Evolutionary conservation across 2,113 vertebrate genomes (phyloP).

Genomic region (Phyllopteryx taeniolatus): DNA sequence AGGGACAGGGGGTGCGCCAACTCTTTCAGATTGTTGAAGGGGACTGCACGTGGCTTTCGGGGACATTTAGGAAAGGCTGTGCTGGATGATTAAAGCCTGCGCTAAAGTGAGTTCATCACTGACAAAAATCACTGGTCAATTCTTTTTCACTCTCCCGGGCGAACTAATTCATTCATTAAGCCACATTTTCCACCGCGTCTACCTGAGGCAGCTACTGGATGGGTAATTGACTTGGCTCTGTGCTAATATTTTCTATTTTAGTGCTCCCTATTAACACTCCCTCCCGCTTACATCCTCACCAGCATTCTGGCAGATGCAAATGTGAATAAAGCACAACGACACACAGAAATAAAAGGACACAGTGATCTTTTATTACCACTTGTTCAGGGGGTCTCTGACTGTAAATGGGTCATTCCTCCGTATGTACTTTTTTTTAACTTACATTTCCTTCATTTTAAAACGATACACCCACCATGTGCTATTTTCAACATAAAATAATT

Average conservation of each 20-base stretch:
- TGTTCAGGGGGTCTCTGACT: not conserved
- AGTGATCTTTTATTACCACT: not conserved
- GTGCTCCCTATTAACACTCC: conserved; percentile 12
- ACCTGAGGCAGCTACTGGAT: not conserved
- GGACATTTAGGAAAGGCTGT: not conserved
- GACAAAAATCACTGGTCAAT: not conserved
- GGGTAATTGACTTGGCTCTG: conserved; percentile 4
- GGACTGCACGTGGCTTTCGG: not conserved
- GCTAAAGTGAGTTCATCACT: not conserved
- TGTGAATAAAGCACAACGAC: conserved; percentile 16
- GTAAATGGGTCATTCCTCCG: not conserved
- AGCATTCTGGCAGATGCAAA: conserved; percentile 29
- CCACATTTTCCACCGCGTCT: conserved; percentile 1
- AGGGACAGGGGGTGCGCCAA: not conserved
- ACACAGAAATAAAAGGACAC: not conserved
- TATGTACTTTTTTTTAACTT: too few species aligned
- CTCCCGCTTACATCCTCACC: conserved; percentile 24
- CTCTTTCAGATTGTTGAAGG: not conserved
- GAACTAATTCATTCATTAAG: conserved; percentile 1
- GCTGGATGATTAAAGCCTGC: not conserved
- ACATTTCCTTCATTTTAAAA: too few species aligned
- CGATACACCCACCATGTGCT: too few species aligned
- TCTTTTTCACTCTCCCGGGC: not conserved
- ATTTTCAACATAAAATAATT: too few species aligned
- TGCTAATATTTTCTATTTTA: conserved; percentile 15